Evolutionary conservation across 2,113 vertebrate species (phyloP), one percentile per base, ranked within the genome.

Genomic region (Megaptera novaeangliae): DNA sequence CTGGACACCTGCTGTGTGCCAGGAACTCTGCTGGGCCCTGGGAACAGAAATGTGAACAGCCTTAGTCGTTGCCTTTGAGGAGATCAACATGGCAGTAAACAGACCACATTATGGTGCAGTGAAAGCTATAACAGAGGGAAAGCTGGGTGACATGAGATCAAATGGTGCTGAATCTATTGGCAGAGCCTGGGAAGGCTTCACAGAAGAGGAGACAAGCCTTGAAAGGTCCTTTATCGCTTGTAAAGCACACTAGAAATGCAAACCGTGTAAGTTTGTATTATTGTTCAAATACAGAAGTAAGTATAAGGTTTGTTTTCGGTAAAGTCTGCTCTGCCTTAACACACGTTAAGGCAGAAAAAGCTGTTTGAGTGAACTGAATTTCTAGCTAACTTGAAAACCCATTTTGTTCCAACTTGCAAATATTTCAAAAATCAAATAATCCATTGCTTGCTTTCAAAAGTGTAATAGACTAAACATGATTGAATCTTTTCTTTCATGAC

Each of bases 381-480:
- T 96, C 81, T 88, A 93, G 59, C 41, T 49, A 89, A 90, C 46
- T 36, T 25, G 36, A 52, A 87, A 95, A 64, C 4, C 59, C 85
- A 93, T 85, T 96, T 90, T 94, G 29, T 81, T 97, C 52, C 20
- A 64, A 88, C 93, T 94, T 96, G 84, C 39, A 81, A 95, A 90
- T 88, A 96, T 92, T 96, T 92, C 92, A 95, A 91, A 93, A 94
- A 74, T 72, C 52, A 86, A 97, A 91, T 88, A 88, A 95, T 97
- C 61, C 41, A 93, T 93, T 94, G 86, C 80, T 92, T 95, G 93
- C 74, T 89, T 95, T 97, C 0, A 0, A 77, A 91, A 92, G 71
- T 84, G 2, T 95, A 96, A 77, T 49, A 95, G 44, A 68, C 68
- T 96, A 92, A 94, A 85, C 27, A 93, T 36, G 85, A 95, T 63